Base-by-base conservation (phyloP, 2,113 vertebrate species). In the Muntiacus reevesi region DNA sequence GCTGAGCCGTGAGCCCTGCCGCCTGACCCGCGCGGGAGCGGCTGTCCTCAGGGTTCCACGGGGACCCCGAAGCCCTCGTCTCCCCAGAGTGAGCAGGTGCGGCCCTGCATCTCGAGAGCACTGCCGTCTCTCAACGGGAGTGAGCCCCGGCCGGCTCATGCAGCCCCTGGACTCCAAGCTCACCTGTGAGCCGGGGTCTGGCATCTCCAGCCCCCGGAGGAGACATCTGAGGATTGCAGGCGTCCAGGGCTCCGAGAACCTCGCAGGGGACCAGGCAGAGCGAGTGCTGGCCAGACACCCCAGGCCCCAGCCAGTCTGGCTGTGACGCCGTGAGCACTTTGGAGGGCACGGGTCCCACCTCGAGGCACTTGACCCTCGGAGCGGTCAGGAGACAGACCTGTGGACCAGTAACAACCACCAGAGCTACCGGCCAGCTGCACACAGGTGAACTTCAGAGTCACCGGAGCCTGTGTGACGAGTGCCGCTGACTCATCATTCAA, bases 121-220 rank as follows among this genome's bases (percentile, higher is more conserved):
- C 6, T 16, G 30, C 16, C 5, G 33, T 67, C n/a, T 81, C 47
- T 40, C n/a, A 21, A 52, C 6, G 33, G 78, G 16, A 50, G 67
- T 2, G 2, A 71, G 67, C n/a, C 67, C n/a, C n/a, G 23, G 67
- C 19, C 1, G 0, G n/a, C n/a, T 13, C 67, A 12, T 3, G 67
- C 19, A 40, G 67, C 19, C n/a, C 36, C 60, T 81, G 84, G 93
- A 93, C 76, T 82, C 83, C 60, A 88, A 67, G 15, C 78, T 86
- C 59, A 23, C 54, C 74, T 27, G 6, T 17, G 36, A 74, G 94
- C 27, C 4, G 23, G 45, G n/a, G 36, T 9, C 1, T 5, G 36
- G 67, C 19, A 23, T 25, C 67, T 74, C 67, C 67, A 40, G n/a
- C n/a, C 67, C 23, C 67, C 67, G 11, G n/a, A 74, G 67, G 67